These are phyloP conservation scores for Entomobrya multifasciata DNA, from an alignment of 2,888 invertebrate species.

Conservation along the genomic window DNA sequence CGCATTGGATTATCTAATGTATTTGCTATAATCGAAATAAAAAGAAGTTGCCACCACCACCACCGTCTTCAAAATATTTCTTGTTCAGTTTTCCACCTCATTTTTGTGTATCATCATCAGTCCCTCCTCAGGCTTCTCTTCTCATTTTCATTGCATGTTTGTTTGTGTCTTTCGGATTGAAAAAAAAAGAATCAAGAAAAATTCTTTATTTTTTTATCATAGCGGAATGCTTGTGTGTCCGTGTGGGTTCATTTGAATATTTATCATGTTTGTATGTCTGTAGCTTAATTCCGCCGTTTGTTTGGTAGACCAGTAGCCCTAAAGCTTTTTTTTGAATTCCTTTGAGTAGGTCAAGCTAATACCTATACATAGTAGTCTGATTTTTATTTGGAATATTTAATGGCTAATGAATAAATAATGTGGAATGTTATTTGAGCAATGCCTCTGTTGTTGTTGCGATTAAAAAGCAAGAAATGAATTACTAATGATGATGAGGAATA, in stretches of 20 bases:
- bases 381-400: slow-evolving; percentile 53
- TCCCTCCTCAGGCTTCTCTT: slow-evolving; percentile 44
- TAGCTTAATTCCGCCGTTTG: slow-evolving; percentile 50
- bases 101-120: slow-evolving; percentile 5
- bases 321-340: slow-evolving; percentile 58
- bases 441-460: neutral
- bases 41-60: too few relatives aligned
- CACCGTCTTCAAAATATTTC: too few relatives aligned
- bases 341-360: slow-evolving; percentile 69
- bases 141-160: too few relatives aligned
- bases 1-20: too few relatives aligned
- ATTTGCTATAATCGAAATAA: too few relatives aligned
- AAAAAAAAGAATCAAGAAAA: slow-evolving; percentile 33
- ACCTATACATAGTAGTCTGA: slow-evolving; percentile 46
- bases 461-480: slow-evolving; percentile 29
- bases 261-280: slow-evolving; percentile 38
- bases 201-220: slow-evolving; percentile 35
- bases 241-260: slow-evolving; percentile 63
- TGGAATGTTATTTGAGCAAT: slow-evolving; percentile 28
- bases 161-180: slow-evolving; percentile 35
- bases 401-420: slow-evolving; percentile 64
- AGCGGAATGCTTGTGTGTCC: slow-evolving; percentile 57
- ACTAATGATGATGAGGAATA: slow-evolving; percentile 22
- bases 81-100: slow-evolving; percentile 35
- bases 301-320: slow-evolving; percentile 47